These are phyloP conservation scores for Trichopoda pennipes DNA, from an alignment of 2,888 invertebrate genomes.

Conservation along the genomic window DNA sequence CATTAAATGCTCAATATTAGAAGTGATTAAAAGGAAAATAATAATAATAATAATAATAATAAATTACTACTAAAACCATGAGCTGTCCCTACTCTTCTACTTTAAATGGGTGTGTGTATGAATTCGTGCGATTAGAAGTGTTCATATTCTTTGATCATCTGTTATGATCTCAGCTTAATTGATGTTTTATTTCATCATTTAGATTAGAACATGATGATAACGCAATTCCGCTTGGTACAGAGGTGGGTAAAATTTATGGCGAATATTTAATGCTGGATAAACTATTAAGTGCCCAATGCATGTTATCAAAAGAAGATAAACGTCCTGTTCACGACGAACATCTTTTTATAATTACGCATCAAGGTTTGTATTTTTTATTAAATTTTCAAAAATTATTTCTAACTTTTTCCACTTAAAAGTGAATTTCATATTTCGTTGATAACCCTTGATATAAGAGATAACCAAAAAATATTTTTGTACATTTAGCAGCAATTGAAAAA, in stretches of 20 bases:
- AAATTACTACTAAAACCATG: no score
- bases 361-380: conserved; percentile 85
- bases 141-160: not conserved
- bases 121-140: conserved; percentile 8
- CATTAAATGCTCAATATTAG: no score
- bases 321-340: conserved; percentile 96
- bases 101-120: conserved; percentile 73
- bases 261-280: conserved; percentile 96
- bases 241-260: conserved; percentile 92
- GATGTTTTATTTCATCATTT: conserved; percentile 21
- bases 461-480: not conserved
- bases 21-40: no score
- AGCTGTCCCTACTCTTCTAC: conserved; percentile 75
- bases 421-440: not conserved
- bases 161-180: conserved; percentile 8
- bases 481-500: not conserved
- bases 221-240: conserved; percentile 83
- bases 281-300: conserved; percentile 89
- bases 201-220: conserved; percentile 75
- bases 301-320: conserved; percentile 88
- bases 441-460: not conserved
- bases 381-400: not conserved
- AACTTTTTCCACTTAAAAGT: not conserved
- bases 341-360: conserved; percentile 98
- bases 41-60: no score